These are phyloP conservation scores for Tupaia tana DNA, from an alignment of 2,113 vertebrate species.

Conservation along the genomic window DNA sequence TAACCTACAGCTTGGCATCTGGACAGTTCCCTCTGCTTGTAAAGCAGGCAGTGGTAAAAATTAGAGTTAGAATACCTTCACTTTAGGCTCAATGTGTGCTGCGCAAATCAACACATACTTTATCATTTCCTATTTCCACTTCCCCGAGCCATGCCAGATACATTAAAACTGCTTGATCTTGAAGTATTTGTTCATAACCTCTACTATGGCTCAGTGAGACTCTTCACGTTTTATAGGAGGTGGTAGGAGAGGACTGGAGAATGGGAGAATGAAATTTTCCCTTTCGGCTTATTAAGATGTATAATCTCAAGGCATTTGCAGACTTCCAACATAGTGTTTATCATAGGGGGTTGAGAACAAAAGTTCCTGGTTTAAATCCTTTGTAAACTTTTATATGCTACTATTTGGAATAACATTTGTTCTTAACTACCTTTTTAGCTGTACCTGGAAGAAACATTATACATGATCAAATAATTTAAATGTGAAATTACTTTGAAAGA, in stretches of 20 bases:
- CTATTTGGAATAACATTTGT: neutral
- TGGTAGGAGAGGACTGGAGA: neutral
- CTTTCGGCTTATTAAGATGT: neutral
- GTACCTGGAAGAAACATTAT: neutral
- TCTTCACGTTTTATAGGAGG: neutral
- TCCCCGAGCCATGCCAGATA: neutral
- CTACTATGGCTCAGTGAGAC: neutral
- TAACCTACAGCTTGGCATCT: neutral
- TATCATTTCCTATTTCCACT: neutral
- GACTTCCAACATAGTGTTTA: neutral
- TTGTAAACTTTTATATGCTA: neutral
- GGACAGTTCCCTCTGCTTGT: neutral
- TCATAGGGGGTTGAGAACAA: neutral
- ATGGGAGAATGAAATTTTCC: neutral
- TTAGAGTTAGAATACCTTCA: neutral
- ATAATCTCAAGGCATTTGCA: neutral
- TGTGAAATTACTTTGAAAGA: slow-evolving; percentile 19
- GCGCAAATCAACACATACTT: neutral
- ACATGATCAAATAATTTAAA: neutral
- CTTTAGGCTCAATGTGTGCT: neutral
- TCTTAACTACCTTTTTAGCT: neutral
- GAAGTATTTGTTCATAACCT: neutral
- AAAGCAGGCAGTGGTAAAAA: neutral
- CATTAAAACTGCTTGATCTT: slow-evolving; percentile 1
- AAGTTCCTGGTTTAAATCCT: neutral